Conservation (phyloP, 2,888 invertebrate species). For the Phymatocera aterrima region DNA sequence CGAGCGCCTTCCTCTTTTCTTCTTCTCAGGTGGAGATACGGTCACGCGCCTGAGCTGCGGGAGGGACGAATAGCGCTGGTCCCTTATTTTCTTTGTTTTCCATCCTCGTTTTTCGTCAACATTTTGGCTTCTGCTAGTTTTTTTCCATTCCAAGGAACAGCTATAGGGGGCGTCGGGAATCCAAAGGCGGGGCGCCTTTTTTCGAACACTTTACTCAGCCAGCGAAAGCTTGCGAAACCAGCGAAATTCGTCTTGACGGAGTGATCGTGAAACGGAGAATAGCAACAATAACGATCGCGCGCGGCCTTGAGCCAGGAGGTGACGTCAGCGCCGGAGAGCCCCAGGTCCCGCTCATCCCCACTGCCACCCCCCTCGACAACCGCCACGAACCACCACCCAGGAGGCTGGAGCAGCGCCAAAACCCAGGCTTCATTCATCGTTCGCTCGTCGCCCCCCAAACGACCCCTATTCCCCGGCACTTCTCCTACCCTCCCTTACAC, state of each 20-base stretch:
- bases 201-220: neutral
- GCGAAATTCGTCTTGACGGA: constrained; percentile 41
- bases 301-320: constrained; percentile 60
- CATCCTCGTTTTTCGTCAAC: too few species aligned
- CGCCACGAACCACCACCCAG: constrained; percentile 36
- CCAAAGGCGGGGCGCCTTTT: neutral
- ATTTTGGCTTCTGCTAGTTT: too few species aligned
- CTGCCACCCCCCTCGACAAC: constrained; percentile 47
- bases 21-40: too few species aligned
- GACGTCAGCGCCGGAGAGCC: constrained; percentile 60
- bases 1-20: too few species aligned
- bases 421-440: constrained; percentile 62
- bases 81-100: too few species aligned
- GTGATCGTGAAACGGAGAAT: constrained; percentile 46
- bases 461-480: constrained; percentile 36
- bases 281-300: constrained; percentile 62
- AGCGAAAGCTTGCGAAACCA: neutral
- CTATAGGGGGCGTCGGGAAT: too few species aligned
- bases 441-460: constrained; percentile 50
- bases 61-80: too few species aligned
- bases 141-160: too few species aligned
- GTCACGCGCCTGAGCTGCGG: too few species aligned
- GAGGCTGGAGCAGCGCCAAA: constrained; percentile 59
- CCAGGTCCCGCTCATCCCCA: constrained; percentile 47
- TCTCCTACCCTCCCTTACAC: constrained; percentile 29